A percentile compares a stretch with the other conserved stretches of the same genome.
phyloP scores from a whole-genome alignment of 1,140 invertebrate genomes.

The Papilio polytes region DNA sequence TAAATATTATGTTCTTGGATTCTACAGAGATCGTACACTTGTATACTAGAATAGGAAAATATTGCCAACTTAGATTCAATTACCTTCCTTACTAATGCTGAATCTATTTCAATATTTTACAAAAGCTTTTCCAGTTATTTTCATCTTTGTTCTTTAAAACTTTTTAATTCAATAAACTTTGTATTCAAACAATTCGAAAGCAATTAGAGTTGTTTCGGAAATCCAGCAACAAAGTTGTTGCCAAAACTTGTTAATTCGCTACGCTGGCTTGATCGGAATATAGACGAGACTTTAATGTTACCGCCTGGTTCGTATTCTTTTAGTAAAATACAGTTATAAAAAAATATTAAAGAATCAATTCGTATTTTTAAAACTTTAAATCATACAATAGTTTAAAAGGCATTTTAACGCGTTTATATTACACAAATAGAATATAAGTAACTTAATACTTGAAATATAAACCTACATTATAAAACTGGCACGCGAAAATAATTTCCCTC shows the following conservation, averaged over 20 bases:
- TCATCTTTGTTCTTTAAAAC: neutral
- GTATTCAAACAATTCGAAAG: constrained; percentile 17
- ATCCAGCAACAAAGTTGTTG: constrained; percentile 1
- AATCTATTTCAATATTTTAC: neutral
- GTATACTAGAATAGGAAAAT: neutral
- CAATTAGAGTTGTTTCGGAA: constrained; percentile 23
- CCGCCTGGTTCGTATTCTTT: neutral
- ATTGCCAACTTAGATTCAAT: neutral
- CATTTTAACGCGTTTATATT: neutral
- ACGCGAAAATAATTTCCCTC: neutral
- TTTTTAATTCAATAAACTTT: constrained; percentile 11
- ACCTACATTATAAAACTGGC: neutral
- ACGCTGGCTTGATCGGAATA: constrained; percentile 13
- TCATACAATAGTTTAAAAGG: neutral
- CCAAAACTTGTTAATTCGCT: constrained; percentile 22
- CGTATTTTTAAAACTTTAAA: no score
- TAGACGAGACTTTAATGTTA: constrained; percentile 6
- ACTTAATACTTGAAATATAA: neutral
- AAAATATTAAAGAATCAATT: neutral
- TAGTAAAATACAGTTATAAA: neutral
- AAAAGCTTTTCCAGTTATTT: neutral
- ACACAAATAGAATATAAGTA: neutral
- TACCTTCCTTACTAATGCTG: neutral
- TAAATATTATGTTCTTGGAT: neutral
- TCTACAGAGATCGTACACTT: neutral